These are phyloP conservation scores for Lepidocyrtoides sp. DNA, from an alignment of 2,888 invertebrate genomes.

Conservation along the genomic window DNA sequence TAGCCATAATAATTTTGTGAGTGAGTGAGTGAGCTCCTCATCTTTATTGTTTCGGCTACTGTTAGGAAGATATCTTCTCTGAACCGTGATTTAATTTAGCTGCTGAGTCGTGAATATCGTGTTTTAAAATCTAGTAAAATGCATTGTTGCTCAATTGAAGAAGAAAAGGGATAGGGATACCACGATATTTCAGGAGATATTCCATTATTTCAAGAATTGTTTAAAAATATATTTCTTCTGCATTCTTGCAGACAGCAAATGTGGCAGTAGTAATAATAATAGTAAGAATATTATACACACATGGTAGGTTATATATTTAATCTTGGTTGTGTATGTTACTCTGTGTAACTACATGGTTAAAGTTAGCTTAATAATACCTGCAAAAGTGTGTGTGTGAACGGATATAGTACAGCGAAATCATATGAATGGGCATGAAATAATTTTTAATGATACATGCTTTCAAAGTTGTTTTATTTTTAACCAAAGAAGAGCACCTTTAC, in stretches of 20 bases:
- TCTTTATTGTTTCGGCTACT: not conserved
- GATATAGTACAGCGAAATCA: not conserved
- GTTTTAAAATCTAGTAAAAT: constrained; percentile 33
- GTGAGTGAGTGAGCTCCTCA: no score
- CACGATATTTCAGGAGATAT: not conserved
- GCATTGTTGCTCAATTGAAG: not conserved
- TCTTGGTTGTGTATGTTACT: no score
- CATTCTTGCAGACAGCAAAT: no score
- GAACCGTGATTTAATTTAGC: constrained; percentile 74
- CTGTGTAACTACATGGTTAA: no score
- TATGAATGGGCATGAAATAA: constrained; percentile 10
- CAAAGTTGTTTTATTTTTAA: not conserved
- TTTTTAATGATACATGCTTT: no score
- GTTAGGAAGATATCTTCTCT: constrained; percentile 25
- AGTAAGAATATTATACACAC: no score
- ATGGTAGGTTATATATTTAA: no score
- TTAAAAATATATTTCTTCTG: no score
- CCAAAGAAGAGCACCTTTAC: not conserved
- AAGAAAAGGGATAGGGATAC: not conserved
- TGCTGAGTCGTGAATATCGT: constrained; percentile 78
- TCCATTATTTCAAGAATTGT: no score
- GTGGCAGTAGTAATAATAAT: no score
- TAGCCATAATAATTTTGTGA: no score
- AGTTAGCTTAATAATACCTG: not conserved
- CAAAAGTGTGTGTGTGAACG: not conserved